Conservation (phyloP, 2,113 vertebrate genomes). For the Strigops habroptila region DNA sequence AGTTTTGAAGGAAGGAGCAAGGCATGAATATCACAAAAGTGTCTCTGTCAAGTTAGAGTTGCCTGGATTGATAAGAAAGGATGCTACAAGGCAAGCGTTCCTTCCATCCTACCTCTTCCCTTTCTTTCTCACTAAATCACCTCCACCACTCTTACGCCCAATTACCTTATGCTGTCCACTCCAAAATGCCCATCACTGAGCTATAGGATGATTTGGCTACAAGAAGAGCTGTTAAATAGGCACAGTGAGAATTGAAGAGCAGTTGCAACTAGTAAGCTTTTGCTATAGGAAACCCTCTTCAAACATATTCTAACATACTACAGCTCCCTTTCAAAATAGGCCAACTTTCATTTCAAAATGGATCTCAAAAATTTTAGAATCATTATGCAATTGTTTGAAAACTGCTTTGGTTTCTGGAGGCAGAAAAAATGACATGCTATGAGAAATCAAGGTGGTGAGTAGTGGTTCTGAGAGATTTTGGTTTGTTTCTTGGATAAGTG, state of each 20-base stretch:
- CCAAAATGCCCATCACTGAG: background rate
- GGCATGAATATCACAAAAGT: background rate
- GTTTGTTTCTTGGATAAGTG: background rate
- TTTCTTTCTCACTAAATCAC: background rate
- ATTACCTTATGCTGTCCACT: background rate
- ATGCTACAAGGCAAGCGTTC: background rate
- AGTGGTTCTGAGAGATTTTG: background rate
- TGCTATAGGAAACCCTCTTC: background rate
- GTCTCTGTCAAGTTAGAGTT: background rate
- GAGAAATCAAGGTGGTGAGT: background rate
- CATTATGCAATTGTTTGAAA: background rate
- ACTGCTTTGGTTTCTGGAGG: background rate
- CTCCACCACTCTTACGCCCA: background rate
- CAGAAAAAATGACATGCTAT: background rate
- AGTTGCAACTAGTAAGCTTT: background rate
- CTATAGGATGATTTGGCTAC: background rate
- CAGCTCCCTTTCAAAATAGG: background rate
- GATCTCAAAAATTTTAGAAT: background rate
- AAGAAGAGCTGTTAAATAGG: background rate
- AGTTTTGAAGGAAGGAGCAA: background rate
- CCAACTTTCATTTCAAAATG: background rate
- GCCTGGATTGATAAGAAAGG: background rate
- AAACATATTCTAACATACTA: background rate
- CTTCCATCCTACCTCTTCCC: background rate
- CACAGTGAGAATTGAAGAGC: background rate